A percentile compares a stretch with the other conserved stretches of the same genome.
Evolutionary conservation across 2,797 vertebrate species (phyloP).

Genomic region (Anguilla pacifica): DNA sequence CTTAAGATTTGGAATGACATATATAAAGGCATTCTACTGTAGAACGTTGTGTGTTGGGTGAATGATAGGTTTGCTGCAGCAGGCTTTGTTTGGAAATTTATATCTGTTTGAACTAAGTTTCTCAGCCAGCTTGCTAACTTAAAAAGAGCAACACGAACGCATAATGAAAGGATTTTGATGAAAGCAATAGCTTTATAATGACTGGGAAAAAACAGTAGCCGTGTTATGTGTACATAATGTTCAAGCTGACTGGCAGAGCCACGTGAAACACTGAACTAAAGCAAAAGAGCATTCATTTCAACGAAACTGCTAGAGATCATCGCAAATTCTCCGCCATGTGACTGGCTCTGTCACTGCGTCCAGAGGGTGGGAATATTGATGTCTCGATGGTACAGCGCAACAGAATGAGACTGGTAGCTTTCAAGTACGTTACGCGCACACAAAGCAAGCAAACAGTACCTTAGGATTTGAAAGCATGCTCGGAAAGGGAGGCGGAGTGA

Average conservation of each 20-base stretch:
- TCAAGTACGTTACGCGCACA: neutral
- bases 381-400: neutral
- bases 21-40: too few species aligned
- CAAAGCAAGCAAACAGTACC: neutral
- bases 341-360: neutral
- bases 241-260: conserved; percentile 43
- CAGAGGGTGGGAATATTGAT: conserved; percentile 13
- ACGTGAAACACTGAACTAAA: conserved; percentile 45
- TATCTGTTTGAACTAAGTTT: neutral
- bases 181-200: conserved; percentile 17
- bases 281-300: conserved; percentile 52
- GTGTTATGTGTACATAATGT: conserved; percentile 6
- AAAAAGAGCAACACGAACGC: neutral
- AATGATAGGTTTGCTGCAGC: too few species aligned
- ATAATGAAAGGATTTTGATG: conserved; percentile 32
- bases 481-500: conserved; percentile 48
- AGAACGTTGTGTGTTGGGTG: neutral
- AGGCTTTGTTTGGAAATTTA: neutral
- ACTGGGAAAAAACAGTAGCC: neutral
- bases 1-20: too few species aligned
- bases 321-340: conserved; percentile 32
- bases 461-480: conserved; percentile 53
- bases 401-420: neutral
- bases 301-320: conserved; percentile 29
- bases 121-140: neutral